Evolutionary conservation across 2,797 vertebrate species (phyloP), one percentile per base, ranked within the genome.

Genomic region (Gallinago nigripennis): DNA sequence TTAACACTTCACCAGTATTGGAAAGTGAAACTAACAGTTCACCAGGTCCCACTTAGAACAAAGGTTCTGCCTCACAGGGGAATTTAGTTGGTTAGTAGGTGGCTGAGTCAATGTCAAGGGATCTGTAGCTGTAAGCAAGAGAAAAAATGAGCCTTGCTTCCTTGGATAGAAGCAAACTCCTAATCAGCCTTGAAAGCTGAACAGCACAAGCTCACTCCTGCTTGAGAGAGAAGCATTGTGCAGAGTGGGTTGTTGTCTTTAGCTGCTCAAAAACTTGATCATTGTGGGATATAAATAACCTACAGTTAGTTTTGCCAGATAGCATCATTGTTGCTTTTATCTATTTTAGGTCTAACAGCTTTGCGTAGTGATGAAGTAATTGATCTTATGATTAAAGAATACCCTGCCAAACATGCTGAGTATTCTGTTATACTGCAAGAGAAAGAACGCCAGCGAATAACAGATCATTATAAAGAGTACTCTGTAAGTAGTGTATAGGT

Each of bases 311-410:
- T 94, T 88, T 82, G 39, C 60, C 75, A 75, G 78, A 28, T 64
- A 92, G 48, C 56, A 21, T 94, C 37, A 72, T 91, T 57, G 39
- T 68, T 93, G 24, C 65, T 83, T 64, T 91, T 94, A 45, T 94
- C 70, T 95, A 45, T 72, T 96, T 71, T 92, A 99, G 99, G 99
- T 93, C 97, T 99, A 75, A 99, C 99, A 20, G 99, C 99, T 80
- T 97, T 99, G 94, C 98, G 99, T 68, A 99, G 99, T 71, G 99
- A 99, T 94, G 99, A 99, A 97, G 99, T 99, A 57, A 99, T 99
- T 84, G 99, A 99, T 97, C 98, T 99, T 94, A 99, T 99, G 99
- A 99, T 99, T 96, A 99, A 99, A 95, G 99, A 99, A 95, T 99
- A 99, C 94, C 99, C 99, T 79, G 97, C 98, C 92, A 99, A 99